Evolutionary conservation across 2,113 vertebrate species (phyloP), one percentile per base, ranked within the genome.

Genomic region (Phodopus roborovskii): DNA sequence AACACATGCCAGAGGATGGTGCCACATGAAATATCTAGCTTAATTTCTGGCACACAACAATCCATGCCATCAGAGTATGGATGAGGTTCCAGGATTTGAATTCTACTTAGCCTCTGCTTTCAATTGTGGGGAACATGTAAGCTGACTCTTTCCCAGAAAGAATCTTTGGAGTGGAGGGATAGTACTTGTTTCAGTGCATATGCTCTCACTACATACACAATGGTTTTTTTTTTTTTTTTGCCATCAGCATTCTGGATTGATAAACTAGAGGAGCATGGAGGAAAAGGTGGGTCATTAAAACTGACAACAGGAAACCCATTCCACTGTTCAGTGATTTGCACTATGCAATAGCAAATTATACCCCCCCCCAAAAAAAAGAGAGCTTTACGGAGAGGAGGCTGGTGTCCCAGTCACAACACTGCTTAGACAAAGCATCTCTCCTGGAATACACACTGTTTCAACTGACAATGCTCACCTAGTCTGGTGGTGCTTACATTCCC

Each of bases 291-390:
- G 89, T 42, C n/a, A 26, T 97, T 81, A 96, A 84, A 48, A 75
- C 90, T 73, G 88, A 94, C 90, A 81, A 39, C 64, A 90, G 86
- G 64, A 92, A 94, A 85, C 64, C 96, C 33, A 33, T 92, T 96
- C 68, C n/a, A 60, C n/a, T 88, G 83, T 90, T 97, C 77, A 96
- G 39, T n/a, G 20, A 94, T 88, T 85, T 93, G 58, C 26, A 64
- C 68, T 70, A 33, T 97, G 88, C 48, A 96, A 89, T 95, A 97
- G 62, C 66, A 97, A 87, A 94, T 88, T 89, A 62, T 9, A 53
- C 19, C 95, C 48, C 28, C 22, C 36, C 7, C 39, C 81, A 85
- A 91, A 94, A 64, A 85, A 91, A 94, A 64, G 24, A 84, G 39
- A 92, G 86, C 91, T 92, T 93, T 96, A 28, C 87, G 26, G 91